phyloP scores from a whole-genome alignment of 2,888 invertebrate species.

The Catonia carolina region DNA sequence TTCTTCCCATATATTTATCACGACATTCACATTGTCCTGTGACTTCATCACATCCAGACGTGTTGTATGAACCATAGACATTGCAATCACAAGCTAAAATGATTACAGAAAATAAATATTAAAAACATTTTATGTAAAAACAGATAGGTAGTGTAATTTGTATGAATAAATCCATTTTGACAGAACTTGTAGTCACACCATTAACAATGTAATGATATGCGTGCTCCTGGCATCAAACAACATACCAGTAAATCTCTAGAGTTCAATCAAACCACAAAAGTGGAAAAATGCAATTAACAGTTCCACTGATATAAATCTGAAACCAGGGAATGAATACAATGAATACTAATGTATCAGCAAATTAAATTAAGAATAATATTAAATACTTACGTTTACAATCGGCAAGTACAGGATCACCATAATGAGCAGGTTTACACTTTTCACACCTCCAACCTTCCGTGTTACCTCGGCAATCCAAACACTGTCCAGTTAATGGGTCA shows the following conservation, averaged over 20 bases:
- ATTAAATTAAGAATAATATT: too few species aligned
- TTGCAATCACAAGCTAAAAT: slow-evolving; percentile 66
- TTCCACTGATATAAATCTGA: too few species aligned
- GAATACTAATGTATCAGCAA: too few species aligned
- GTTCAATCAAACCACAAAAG: too few species aligned
- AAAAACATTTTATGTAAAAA: not conserved
- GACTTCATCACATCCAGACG: slow-evolving; percentile 58
- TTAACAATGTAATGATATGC: too few species aligned
- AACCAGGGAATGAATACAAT: too few species aligned
- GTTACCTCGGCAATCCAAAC: slow-evolving; percentile 73
- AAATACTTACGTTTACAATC: slow-evolving; percentile 52
- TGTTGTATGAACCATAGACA: slow-evolving; percentile 60
- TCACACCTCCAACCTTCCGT: slow-evolving; percentile 60
- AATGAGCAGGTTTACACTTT: slow-evolving; percentile 55
- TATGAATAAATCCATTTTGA: too few species aligned
- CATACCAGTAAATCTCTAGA: too few species aligned
- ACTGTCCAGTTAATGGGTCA: slow-evolving; percentile 75
- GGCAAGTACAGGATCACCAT: slow-evolving; percentile 59
- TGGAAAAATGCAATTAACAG: too few species aligned
- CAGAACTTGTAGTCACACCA: too few species aligned
- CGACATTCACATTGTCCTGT: slow-evolving; percentile 72
- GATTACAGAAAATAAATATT: not conserved
- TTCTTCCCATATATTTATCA: slow-evolving; percentile 60
- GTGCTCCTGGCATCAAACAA: too few species aligned
- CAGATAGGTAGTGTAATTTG: too few species aligned